Evolutionary conservation across 2,113 vertebrate species (phyloP).

Genomic region (Phylloscopus whistleri): DNA sequence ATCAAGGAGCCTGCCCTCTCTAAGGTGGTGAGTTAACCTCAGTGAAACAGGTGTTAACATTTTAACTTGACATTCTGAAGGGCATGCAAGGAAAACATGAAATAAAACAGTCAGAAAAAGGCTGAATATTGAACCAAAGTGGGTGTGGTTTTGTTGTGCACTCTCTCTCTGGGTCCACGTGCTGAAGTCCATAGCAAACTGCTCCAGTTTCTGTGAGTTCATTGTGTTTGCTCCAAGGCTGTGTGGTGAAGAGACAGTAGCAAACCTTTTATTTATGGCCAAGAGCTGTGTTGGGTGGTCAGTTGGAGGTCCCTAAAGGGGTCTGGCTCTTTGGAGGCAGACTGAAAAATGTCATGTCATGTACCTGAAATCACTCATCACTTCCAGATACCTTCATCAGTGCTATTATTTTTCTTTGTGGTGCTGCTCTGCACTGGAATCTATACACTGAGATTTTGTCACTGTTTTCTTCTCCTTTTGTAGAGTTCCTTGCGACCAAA

Average conservation of each 20-base stretch:
- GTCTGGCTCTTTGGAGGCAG: neutral
- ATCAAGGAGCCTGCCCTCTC: neutral
- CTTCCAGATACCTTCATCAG: neutral
- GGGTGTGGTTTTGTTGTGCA: fast-evolving
- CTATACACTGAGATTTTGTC: neutral
- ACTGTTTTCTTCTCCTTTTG: neutral
- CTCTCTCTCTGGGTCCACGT: neutral
- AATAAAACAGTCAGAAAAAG: neutral
- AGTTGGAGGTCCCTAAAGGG: neutral
- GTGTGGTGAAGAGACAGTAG: neutral
- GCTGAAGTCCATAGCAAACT: neutral
- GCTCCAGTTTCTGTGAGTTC: neutral
- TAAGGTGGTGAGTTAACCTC: neutral
- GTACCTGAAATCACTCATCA: neutral
- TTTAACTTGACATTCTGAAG: neutral
- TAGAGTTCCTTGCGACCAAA: conserved; percentile 79
- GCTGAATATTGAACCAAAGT: neutral
- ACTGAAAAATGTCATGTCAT: neutral
- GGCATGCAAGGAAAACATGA: neutral
- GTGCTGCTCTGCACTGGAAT: neutral
- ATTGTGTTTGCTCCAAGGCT: neutral
- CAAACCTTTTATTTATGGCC: neutral
- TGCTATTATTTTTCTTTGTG: neutral
- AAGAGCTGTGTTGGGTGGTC: neutral
- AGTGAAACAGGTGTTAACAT: neutral